Conservation (phyloP, 2,888 invertebrate species). For the Temnothorax ravouxi region DNA sequence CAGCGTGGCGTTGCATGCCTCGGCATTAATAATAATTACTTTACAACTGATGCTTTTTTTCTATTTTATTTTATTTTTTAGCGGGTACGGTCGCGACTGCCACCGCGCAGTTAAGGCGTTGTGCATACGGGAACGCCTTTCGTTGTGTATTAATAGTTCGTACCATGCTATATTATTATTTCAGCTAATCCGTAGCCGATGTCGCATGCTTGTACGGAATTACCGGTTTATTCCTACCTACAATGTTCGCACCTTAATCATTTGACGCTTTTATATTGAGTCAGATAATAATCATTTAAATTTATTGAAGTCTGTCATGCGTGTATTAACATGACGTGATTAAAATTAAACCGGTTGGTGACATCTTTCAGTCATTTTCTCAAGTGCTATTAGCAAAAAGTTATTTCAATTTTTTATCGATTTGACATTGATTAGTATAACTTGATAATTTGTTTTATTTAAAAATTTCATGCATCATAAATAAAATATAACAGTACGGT, state of each 20-base stretch:
- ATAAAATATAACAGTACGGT: background rate
- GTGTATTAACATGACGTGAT: background rate
- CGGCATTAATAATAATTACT: slow-evolving; percentile 86
- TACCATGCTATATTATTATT: slow-evolving; percentile 58
- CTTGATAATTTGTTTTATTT: background rate
- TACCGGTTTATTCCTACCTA: slow-evolving; percentile 58
- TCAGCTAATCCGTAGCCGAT: slow-evolving; percentile 54
- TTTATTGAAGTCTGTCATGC: background rate
- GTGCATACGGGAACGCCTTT: slow-evolving; percentile 69
- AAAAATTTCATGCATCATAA: background rate
- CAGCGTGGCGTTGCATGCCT: slow-evolving; percentile 82
- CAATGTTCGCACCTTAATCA: slow-evolving; percentile 49
- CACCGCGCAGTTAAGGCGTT: slow-evolving; percentile 32
- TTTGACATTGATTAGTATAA: background rate
- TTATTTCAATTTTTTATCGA: background rate
- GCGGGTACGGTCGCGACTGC: slow-evolving; percentile 54
- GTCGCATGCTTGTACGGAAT: slow-evolving; percentile 58
- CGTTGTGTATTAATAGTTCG: slow-evolving; percentile 59
- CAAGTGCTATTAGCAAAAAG: background rate
- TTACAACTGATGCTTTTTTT: slow-evolving; percentile 82
- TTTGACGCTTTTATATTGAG: slow-evolving; percentile 70
- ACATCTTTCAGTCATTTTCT: background rate
- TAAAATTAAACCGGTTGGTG: background rate
- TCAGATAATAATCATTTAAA: slow-evolving; percentile 29
- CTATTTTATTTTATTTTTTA: slow-evolving; percentile 75